phyloP scores from a whole-genome alignment of 2,888 invertebrate genomes.

The Sarcophaga rosellei region DNA sequence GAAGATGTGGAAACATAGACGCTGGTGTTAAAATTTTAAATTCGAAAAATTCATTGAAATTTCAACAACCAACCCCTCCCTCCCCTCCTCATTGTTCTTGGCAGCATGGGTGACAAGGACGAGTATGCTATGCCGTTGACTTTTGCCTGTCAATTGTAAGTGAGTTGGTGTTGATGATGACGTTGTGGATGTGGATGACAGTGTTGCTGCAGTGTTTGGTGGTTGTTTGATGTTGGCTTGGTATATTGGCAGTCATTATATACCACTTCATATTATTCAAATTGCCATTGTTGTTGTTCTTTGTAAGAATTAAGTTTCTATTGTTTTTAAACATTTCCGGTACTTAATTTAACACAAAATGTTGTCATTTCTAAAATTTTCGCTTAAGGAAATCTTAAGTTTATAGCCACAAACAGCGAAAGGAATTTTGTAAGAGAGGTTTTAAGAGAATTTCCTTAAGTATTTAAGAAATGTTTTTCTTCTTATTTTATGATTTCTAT shows the following conservation, averaged over 20 bases:
- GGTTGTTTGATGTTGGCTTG: constrained; percentile 14
- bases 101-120: not conserved
- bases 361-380: constrained; percentile 17
- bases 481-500: too few species aligned
- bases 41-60: constrained; percentile 47
- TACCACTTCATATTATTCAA: constrained; percentile 66
- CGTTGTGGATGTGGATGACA: constrained; percentile 17
- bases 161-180: constrained; percentile 33
- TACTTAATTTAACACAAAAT: constrained; percentile 65
- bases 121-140: constrained; percentile 22
- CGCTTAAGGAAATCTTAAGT: not conserved
- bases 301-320: constrained; percentile 60
- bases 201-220: not conserved
- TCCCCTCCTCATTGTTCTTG: not conserved
- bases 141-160: constrained; percentile 54
- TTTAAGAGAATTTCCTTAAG: not conserved
- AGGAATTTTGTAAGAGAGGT: not conserved
- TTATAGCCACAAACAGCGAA: not conserved
- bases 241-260: constrained; percentile 59
- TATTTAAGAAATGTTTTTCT: not conserved
- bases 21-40: constrained; percentile 62
- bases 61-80: constrained; percentile 27
- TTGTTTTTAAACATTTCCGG: constrained; percentile 67
- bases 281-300: constrained; percentile 58
- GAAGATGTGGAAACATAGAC: constrained; percentile 7